These are phyloP conservation scores for Halictus quadricinctus DNA, from an alignment of 2,888 invertebrate species.

Conservation along the genomic window DNA sequence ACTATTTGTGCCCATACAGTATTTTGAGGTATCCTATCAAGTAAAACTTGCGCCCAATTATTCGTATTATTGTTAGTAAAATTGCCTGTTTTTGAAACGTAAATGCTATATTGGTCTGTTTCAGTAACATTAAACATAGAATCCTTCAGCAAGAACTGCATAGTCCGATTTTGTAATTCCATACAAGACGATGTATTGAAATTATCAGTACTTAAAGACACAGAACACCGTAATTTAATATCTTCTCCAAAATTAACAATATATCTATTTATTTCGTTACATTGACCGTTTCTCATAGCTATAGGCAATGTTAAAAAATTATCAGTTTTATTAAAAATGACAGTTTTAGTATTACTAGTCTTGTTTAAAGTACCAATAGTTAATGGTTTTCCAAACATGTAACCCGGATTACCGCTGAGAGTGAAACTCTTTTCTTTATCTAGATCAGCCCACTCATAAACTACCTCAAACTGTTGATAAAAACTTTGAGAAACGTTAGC, in stretches of 20 bases:
- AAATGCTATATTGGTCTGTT: slow-evolving; percentile 71
- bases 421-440: slow-evolving; percentile 69
- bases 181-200: slow-evolving; percentile 76
- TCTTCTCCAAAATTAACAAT: slow-evolving; percentile 77
- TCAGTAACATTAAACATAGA: slow-evolving; percentile 75
- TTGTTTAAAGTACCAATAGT: slow-evolving; percentile 82
- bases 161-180: slow-evolving; percentile 76
- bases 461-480: slow-evolving; percentile 77
- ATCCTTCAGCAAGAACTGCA: slow-evolving; percentile 71
- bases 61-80: slow-evolving; percentile 79
- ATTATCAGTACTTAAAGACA: slow-evolving; percentile 70
- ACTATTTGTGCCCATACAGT: slow-evolving; percentile 68
- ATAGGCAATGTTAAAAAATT: slow-evolving; percentile 77
- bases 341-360: slow-evolving; percentile 63
- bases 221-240: slow-evolving; percentile 74
- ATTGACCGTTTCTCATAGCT: slow-evolving; percentile 72
- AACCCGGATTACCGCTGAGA: slow-evolving; percentile 91
- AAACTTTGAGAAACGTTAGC: slow-evolving; percentile 76
- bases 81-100: slow-evolving; percentile 83
- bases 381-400: slow-evolving; percentile 87
- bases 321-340: slow-evolving; percentile 70
- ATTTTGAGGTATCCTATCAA: slow-evolving; percentile 77
- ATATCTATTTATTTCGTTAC: slow-evolving; percentile 71
- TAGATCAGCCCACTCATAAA: slow-evolving; percentile 73
- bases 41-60: slow-evolving; percentile 83